A percentile compares a stretch with the other conserved stretches of the same genome.
These are phyloP conservation scores for Xiphias gladius DNA, from an alignment of 2,113 vertebrate species.

Conservation along the genomic window DNA sequence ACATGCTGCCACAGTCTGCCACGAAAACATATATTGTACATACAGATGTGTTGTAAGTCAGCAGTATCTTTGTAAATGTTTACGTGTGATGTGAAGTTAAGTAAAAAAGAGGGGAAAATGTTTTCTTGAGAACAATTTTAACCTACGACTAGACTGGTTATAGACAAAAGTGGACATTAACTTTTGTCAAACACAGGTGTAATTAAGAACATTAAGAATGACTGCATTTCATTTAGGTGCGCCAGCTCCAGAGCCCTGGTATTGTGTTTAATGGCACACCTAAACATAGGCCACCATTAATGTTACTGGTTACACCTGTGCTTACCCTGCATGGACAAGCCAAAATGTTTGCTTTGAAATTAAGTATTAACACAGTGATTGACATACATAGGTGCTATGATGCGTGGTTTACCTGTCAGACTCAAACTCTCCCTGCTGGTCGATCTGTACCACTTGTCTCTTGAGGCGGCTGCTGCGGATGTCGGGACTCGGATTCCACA, in stretches of 20 bases:
- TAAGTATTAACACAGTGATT: not conserved
- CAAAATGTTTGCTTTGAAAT: not conserved
- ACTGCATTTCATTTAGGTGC: not conserved
- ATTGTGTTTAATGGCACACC: not conserved
- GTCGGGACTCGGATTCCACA: conserved; percentile 92
- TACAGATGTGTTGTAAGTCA: not conserved
- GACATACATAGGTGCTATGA: not conserved
- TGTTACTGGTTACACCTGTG: not conserved
- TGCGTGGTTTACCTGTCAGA: conserved; percentile 88
- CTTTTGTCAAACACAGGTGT: too few relatives aligned
- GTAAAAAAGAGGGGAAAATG: rapidly evolving
- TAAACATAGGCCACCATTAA: not conserved
- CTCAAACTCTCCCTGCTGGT: conserved; percentile 92
- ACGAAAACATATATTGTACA: not conserved
- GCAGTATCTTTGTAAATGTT: not conserved
- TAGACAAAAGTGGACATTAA: not conserved
- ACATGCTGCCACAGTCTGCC: conserved; percentile 94
- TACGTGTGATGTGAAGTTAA: not conserved
- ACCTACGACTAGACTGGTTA: rapidly evolving
- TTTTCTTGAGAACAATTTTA: too few relatives aligned
- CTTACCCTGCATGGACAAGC: not conserved
- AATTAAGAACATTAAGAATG: not conserved
- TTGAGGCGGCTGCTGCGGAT: conserved; percentile 89
- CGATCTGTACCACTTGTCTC: conserved; percentile 89
- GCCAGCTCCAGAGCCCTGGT: too few relatives aligned